Percentiles rank a stretch among this genome's conserved stretches.
phyloP scores from a whole-genome alignment of 2,888 invertebrate species.

The Plusia festucae region DNA sequence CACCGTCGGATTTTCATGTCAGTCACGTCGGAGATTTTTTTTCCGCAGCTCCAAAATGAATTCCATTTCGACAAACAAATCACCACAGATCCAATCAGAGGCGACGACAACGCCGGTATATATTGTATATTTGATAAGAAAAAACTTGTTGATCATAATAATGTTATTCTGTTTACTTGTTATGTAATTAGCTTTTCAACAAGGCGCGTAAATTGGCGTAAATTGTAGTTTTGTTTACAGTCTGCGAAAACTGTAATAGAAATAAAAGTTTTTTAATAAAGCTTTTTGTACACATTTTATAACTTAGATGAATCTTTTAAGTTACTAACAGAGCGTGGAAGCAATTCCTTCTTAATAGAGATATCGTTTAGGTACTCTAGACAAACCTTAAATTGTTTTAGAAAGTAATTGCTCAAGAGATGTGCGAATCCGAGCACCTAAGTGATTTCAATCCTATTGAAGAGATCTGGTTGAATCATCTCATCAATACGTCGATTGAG shows the following conservation, averaged over 20 bases:
- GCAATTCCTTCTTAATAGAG: not conserved
- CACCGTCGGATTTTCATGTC: constrained; percentile 77
- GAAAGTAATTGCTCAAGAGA: constrained; percentile 50
- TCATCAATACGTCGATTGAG: constrained; percentile 61
- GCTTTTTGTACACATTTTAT: constrained; percentile 11
- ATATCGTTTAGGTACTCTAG: not conserved
- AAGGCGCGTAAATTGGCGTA: constrained; percentile 15
- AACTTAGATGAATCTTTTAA: not conserved
- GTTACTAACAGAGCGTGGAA: not conserved
- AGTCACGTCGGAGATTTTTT: constrained; percentile 79
- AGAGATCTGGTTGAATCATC: constrained; percentile 60
- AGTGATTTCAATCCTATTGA: constrained; percentile 60
- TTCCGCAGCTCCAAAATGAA: constrained; percentile 71
- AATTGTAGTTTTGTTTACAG: constrained; percentile 27
- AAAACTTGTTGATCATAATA: constrained; percentile 51
- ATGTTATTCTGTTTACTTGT: constrained; percentile 20
- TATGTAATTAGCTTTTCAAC: constrained; percentile 35
- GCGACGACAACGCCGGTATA: constrained; percentile 62
- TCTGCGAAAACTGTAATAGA: constrained; percentile 19
- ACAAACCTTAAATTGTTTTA: not conserved
- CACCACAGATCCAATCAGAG: constrained; percentile 77
- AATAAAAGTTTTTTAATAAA: not conserved
- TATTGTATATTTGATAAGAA: constrained; percentile 64
- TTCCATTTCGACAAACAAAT: constrained; percentile 78
- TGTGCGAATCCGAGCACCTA: constrained; percentile 54